These are phyloP conservation scores for Eospalax fontanierii DNA, from an alignment of 2,797 vertebrate species.

Conservation along the genomic window DNA sequence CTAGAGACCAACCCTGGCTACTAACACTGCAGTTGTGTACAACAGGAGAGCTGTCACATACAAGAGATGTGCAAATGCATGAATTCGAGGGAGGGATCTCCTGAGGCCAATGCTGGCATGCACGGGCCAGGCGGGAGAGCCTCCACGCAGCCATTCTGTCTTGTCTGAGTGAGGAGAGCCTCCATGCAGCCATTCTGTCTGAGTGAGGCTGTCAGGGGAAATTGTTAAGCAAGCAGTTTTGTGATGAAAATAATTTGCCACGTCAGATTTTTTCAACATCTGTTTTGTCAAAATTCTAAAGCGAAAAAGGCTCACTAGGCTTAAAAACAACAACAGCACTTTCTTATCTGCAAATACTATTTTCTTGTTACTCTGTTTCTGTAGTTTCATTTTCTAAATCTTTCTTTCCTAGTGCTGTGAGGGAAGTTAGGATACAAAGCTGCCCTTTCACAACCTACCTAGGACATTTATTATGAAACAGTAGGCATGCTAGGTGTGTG, in stretches of 20 bases:
- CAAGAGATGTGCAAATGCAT: slow-evolving; percentile 87
- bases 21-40: slow-evolving; percentile 89
- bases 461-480: too few relatives aligned
- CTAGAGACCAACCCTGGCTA: slow-evolving; percentile 94
- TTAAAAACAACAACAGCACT: not conserved
- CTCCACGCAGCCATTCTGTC: not conserved
- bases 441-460: not conserved
- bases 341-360: slow-evolving; percentile 48
- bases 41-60: slow-evolving; percentile 82
- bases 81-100: slow-evolving; percentile 82
- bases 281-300: not conserved
- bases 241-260: not conserved
- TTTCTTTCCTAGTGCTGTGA: not conserved
- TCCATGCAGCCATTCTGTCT: not conserved
- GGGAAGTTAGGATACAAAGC: slow-evolving; percentile 25
- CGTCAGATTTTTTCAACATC: not conserved
- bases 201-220: not conserved
- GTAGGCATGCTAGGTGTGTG: too few relatives aligned
- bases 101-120: slow-evolving; percentile 87
- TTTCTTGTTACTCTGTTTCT: not conserved
- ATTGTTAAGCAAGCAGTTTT: not conserved
- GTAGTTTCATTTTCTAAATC: slow-evolving; percentile 28
- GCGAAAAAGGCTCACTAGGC: not conserved
- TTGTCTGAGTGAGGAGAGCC: not conserved
- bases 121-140: slow-evolving; percentile 73